A percentile compares a stretch with the other conserved stretches of the same genome.
phyloP scores from a whole-genome alignment of 2,888 invertebrate species.

The Diplolepis rosae region DNA sequence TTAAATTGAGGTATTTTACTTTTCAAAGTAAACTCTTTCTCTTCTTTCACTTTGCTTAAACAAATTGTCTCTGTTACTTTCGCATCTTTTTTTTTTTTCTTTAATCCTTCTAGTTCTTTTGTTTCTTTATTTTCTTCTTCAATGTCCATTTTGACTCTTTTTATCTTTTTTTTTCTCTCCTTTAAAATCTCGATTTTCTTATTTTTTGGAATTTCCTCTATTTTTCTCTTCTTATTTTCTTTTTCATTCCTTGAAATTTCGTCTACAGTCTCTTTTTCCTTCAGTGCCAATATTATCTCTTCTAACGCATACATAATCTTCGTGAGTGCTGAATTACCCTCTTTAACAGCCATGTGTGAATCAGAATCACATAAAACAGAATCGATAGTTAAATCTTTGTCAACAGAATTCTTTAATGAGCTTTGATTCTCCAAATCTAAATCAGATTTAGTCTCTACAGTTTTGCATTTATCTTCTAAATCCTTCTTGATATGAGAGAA shows the following conservation, averaged over 20 bases:
- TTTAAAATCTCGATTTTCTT: slow-evolving; percentile 18
- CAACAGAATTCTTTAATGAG: neutral
- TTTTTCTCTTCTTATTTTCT: neutral
- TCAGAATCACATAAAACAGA: neutral
- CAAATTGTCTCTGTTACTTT: neutral
- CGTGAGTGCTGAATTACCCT: neutral
- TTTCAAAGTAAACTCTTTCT: neutral
- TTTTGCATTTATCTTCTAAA: neutral
- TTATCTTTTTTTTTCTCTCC: slow-evolving; percentile 4
- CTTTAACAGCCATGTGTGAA: neutral
- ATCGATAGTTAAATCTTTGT: neutral
- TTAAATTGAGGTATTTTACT: neutral
- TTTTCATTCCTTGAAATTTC: slow-evolving; percentile 7
- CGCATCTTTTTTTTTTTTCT: neutral
- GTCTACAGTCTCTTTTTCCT: neutral
- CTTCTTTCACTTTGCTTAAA: neutral
- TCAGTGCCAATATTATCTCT: neutral
- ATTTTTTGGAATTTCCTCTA: neutral
- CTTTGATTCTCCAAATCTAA: neutral
- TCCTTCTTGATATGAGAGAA: neutral
- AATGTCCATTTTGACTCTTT: neutral
- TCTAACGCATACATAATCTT: neutral
- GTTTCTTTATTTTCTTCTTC: neutral
- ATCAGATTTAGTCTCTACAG: neutral
- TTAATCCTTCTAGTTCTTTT: neutral